Conservation (phyloP, 2,797 vertebrate genomes). For the Cuculus canorus region DNA sequence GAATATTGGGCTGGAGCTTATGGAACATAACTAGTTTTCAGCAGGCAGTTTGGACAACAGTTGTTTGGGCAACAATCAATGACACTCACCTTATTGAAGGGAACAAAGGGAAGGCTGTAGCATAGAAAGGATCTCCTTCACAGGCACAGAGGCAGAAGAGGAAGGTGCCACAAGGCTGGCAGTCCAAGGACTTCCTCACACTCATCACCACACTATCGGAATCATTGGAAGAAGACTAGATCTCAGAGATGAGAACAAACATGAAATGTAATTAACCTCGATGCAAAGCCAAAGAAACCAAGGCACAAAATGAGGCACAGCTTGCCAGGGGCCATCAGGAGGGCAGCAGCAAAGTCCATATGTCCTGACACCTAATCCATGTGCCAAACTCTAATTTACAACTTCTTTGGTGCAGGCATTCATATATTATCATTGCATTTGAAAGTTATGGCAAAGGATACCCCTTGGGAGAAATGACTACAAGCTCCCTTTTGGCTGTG, state of each 20-base stretch:
- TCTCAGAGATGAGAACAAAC: neutral
- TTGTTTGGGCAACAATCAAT: neutral
- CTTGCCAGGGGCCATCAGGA: neutral
- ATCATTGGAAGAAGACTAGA: neutral
- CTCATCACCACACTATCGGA: neutral
- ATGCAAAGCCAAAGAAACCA: neutral
- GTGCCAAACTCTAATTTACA: accelerated
- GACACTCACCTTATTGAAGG: neutral
- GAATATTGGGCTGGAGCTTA: neutral
- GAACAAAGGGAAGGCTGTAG: accelerated
- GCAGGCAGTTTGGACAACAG: neutral
- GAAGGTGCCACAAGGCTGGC: accelerated
- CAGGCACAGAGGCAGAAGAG: neutral
- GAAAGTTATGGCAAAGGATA: neutral
- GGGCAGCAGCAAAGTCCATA: neutral
- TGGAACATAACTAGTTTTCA: neutral
- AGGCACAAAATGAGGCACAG: neutral
- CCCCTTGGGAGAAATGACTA: neutral
- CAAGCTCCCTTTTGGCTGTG: neutral
- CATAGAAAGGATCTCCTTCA: neutral
- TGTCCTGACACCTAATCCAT: neutral
- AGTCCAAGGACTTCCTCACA: neutral
- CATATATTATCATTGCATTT: neutral
- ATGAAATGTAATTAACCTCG: neutral
- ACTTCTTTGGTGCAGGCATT: accelerated